A percentile compares a stretch with the other conserved stretches of the same genome.
Evolutionary conservation across 2,888 invertebrate species (phyloP).

Genomic region (Dryococelus australis): DNA sequence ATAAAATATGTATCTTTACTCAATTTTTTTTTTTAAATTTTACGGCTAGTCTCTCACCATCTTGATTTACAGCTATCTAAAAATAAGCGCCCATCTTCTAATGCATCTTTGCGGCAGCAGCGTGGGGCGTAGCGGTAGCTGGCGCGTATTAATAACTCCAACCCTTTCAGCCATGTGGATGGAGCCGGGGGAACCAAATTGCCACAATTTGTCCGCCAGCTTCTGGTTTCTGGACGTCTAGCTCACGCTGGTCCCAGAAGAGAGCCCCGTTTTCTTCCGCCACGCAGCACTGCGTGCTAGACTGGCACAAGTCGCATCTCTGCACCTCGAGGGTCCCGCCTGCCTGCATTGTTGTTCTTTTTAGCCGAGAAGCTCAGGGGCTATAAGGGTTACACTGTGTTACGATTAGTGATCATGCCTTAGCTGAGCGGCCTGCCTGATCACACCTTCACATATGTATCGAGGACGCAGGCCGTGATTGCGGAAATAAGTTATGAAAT

Average conservation of each 20-base stretch:
- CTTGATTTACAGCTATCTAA: constrained; percentile 8
- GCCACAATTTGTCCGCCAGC: constrained; percentile 26
- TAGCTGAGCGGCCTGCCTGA: no score
- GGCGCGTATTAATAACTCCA: constrained; percentile 5
- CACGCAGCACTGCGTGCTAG: not conserved
- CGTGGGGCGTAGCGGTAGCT: not conserved
- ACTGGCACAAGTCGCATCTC: not conserved
- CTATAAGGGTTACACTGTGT: no score
- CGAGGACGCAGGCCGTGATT: no score
- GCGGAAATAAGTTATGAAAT: no score
- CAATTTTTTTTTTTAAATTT: not conserved
- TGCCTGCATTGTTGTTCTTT: no score
- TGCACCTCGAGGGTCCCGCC: no score
- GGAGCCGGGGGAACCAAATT: not conserved
- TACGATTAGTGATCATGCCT: no score
- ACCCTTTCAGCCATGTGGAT: constrained; percentile 16
- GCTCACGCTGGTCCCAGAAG: no score
- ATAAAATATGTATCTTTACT: not conserved
- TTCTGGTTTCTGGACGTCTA: not conserved
- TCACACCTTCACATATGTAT: no score
- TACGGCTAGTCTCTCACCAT: not conserved
- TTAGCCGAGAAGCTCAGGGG: no score
- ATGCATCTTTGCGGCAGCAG: not conserved
- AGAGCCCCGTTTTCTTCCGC: not conserved
- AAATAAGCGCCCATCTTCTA: not conserved